Evolutionary conservation across 2,113 vertebrate species (phyloP), one percentile per base, ranked within the genome.

Genomic region (Benthochromis sp.): DNA sequence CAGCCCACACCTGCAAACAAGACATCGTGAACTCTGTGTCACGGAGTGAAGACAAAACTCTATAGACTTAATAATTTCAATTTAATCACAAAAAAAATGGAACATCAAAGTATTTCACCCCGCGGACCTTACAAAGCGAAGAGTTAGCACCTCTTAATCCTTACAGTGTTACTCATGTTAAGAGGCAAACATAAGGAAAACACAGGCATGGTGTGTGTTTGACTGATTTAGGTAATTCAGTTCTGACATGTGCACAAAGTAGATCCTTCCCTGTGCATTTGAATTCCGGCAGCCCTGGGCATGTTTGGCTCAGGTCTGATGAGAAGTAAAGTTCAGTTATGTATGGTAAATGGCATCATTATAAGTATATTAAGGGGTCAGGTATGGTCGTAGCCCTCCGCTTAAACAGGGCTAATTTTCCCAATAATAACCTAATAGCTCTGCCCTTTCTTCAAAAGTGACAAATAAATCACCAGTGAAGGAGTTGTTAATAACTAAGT

Each of bases 301-400:
- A 86, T 86, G 78, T 84, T 86, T 80, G 63, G 91, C 90, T 90
- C 85, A 87, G 66, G 90, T 94, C 90, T 94, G 88, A 92, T 82
- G 93, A 95, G 93, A 86, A 96, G 96, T 92, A 95, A 95, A 96
- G 97, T 97, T 96, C 96, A 97, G 97, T 97, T 97, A 92, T 96
- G 96, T 96, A 96, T 98, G 96, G 96, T 98, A 98, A 99, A 99
- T 98, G 97, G 96, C 96, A 59, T 99, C 98, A 98, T 99, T 99
- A 99, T 96, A 98, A 98, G 97, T 95, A 98, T 98, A 99, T 99
- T 99, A 99, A 97, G 97, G 95, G 98, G 98, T 99, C 99, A 98
- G 94, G 95, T 97, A 93, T 94, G 97, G 97, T 94, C 96, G 84
- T 95, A 97, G 97, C 97, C 98, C 97, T 97, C 97, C 95, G 96